phyloP scores from a whole-genome alignment of 2,888 invertebrate species.

The Podabrus alpinus region DNA sequence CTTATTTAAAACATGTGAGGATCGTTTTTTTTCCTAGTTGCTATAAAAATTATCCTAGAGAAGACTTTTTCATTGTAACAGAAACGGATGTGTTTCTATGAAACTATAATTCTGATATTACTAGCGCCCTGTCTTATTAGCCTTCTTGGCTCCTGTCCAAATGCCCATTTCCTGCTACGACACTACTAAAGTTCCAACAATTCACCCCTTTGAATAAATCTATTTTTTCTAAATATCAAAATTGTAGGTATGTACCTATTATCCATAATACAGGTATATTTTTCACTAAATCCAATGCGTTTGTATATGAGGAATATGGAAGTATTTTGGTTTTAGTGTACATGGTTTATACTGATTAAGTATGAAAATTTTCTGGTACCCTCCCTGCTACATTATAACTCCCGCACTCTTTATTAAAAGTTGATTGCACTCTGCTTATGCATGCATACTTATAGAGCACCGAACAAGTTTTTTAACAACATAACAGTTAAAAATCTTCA shows the following conservation, averaged over 20 bases:
- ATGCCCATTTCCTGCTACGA: not conserved
- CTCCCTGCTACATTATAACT: not conserved
- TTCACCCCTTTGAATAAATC: not conserved
- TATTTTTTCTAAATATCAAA: not conserved
- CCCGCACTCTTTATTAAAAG: not conserved
- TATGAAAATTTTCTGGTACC: not conserved
- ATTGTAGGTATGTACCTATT: no score
- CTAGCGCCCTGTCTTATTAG: not conserved
- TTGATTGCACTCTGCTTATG: not conserved
- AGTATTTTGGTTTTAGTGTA: not conserved
- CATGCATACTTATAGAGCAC: not conserved
- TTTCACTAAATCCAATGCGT: no score
- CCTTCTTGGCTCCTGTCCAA: not conserved
- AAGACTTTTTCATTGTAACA: not conserved
- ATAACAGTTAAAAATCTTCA: not conserved
- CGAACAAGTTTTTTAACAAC: not conserved
- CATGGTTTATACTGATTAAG: not conserved
- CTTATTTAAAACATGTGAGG: not conserved
- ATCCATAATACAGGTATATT: no score
- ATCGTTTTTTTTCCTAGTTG: not conserved
- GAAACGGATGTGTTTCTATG: not conserved
- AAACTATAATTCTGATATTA: not conserved
- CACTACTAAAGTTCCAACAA: not conserved
- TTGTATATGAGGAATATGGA: not conserved
- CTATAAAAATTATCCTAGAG: not conserved